Evolutionary conservation across 2,113 vertebrate genomes (phyloP), one percentile per base, ranked within the genome.

Genomic region (Erythrolamprus reginae): DNA sequence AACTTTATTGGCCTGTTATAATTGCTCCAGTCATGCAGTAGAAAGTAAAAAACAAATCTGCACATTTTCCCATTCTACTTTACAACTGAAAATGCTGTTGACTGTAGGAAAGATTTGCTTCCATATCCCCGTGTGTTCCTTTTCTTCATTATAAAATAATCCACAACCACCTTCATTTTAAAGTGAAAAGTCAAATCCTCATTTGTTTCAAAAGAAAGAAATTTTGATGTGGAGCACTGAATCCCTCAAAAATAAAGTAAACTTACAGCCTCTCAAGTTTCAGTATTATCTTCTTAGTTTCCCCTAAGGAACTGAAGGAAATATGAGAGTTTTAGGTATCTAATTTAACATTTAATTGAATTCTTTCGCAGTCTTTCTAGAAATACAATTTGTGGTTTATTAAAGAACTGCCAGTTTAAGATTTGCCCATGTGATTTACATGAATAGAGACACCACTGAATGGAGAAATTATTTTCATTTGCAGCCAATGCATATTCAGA

Each of bases 281-380:
- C 61, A 65, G 28, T n/a, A 97, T 95, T 96, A 96, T 93, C 92
- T 94, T 96, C 89, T 93, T 97, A 95, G 95, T 97, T 96, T 97
- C 95, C 96, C 96, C 96, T 95, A 96, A 97, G 96, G 95, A 96
- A 88, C 55, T 92, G 58, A 96, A 92, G 96, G 95, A 97, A 96
- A 95, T 93, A 95, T 84, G 84, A 93, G 94, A 93, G 93, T 94
- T 97, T 96, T 96, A 97, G 95, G 95, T 96, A 91, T 95, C 95
- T 96, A 95, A 97, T 97, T 97, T 97, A 97, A 95, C 94, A 96
- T 94, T 93, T 96, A 97, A 97, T 93, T 97, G 95, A 97, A 97
- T 96, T 90, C 24, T 94, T 96, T 95, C 93, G 93, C 93, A 91
- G 89, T 45, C 90, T 95, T 95, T 95, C 84, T 91, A 93, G 96